Conservation (phyloP, 2,113 vertebrate species). For the Amazona guildingii region DNA sequence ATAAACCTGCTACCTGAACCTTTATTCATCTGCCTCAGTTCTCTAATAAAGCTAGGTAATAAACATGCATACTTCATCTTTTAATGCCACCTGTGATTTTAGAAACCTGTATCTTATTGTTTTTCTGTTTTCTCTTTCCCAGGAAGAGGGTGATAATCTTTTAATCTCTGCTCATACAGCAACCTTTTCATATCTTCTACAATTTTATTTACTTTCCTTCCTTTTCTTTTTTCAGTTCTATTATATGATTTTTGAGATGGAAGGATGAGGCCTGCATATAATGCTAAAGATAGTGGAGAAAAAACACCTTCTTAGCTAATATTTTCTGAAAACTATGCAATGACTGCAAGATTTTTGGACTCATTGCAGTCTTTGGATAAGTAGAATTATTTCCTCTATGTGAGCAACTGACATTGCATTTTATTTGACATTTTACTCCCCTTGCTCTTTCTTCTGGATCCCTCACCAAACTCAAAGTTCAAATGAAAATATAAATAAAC, state of each 20-base stretch:
- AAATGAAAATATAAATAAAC: background rate
- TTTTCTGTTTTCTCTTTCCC: background rate
- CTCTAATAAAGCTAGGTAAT: background rate
- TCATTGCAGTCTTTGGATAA: background rate
- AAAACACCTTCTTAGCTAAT: background rate
- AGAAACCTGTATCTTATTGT: background rate
- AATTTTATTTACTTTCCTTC: background rate
- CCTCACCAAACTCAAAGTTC: background rate
- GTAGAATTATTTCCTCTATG: background rate
- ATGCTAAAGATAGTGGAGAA: background rate
- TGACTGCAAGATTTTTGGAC: background rate
- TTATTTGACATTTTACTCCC: background rate
- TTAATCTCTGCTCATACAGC: background rate
- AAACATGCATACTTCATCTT: background rate
- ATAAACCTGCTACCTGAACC: background rate
- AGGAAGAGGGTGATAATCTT: background rate
- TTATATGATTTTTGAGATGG: background rate
- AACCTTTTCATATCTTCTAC: background rate
- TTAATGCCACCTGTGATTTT: background rate
- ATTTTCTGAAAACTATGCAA: background rate
- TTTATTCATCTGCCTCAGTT: background rate
- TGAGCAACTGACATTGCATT: background rate
- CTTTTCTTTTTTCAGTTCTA: background rate
- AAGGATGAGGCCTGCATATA: background rate
- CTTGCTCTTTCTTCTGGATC: background rate